A percentile compares a stretch with the other conserved stretches of the same genome.
phyloP scores from a whole-genome alignment of 2,797 vertebrate genomes.

The Girardinus metallicus region DNA sequence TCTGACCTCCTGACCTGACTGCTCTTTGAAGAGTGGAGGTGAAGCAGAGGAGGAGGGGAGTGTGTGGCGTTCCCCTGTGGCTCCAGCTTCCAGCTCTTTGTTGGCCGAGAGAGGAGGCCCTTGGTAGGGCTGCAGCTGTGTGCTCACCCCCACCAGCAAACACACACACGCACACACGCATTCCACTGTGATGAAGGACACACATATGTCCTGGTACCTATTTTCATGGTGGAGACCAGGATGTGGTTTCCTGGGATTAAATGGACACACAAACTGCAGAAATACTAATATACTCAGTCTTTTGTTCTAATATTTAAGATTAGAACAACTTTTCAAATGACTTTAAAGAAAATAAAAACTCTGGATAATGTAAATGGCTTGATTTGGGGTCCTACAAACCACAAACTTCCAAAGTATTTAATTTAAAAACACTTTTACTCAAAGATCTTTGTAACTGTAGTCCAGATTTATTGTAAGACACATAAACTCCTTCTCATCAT shows the following conservation, averaged over 20 bases:
- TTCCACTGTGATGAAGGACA: conserved; percentile 55
- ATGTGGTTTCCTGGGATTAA: background rate
- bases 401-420: background rate
- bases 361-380: background rate
- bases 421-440: background rate
- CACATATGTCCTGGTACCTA: background rate
- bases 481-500: background rate
- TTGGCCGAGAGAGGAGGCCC: conserved; percentile 65
- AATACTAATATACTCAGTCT: background rate
- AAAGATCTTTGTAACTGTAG: background rate
- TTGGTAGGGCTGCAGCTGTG: conserved; percentile 68
- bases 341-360: background rate
- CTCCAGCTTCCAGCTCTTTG: conserved; percentile 73
- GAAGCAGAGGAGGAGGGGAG: conserved; percentile 32
- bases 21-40: conserved; percentile 56
- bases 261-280: background rate
- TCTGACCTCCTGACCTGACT: conserved; percentile 60
- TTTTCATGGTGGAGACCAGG: background rate
- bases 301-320: background rate
- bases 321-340: background rate
- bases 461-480: background rate
- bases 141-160: conserved; percentile 23
- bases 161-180: conserved; percentile 36
- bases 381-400: background rate
- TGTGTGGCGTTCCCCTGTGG: conserved; percentile 54